Base-by-base conservation (phyloP, 2,888 invertebrate genomes). In the Pasiphila rectangulata region DNA sequence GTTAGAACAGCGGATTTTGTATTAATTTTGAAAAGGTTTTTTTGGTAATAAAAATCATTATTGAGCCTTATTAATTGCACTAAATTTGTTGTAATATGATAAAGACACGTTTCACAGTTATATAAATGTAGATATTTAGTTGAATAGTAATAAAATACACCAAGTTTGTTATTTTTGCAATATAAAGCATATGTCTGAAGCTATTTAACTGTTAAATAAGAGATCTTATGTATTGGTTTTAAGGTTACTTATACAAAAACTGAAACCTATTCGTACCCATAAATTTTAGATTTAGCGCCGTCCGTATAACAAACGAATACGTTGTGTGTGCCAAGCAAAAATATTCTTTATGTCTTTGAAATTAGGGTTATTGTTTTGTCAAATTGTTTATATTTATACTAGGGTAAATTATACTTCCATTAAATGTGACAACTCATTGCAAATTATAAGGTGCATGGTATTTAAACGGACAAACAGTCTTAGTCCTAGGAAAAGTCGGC, bases 301-400 rank as follows among this genome's bases (percentile, higher is more conserved):
- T 85, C 84, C 84, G 73, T 66, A 51, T 57, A 51, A 67, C 61
- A 71, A 82, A 71, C 77, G 77, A 81, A 82, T 47, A 51, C 67
- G 59, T 54, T 61, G 62, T 69, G 66, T 69, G 82, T 84, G 83
- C 83, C 81, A 84, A 83, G 75, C 69, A 67, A 74, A 67, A 64
- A 63, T 57, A 40, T 57, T 57, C 48, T 62, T 58, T 63, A 69
- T 56, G 56, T 53, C 37, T 56, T 57, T 53, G 42, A 44, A 51
- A 40, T 49, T 55, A 46, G 32, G 47, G 25, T 40, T 56, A 46
- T 56, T 51, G 20, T 41, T 56, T 58, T 54, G 41, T 39, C 12
- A 39, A 54, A 49, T 41, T 27, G 9, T 37, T 39, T 51, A 56
- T 45, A 51, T 34, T 17, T 44, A 46, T 38, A 25, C 5, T 52